Evolutionary conservation across 2,797 vertebrate genomes (phyloP).

Genomic region (Amniataba percoides): DNA sequence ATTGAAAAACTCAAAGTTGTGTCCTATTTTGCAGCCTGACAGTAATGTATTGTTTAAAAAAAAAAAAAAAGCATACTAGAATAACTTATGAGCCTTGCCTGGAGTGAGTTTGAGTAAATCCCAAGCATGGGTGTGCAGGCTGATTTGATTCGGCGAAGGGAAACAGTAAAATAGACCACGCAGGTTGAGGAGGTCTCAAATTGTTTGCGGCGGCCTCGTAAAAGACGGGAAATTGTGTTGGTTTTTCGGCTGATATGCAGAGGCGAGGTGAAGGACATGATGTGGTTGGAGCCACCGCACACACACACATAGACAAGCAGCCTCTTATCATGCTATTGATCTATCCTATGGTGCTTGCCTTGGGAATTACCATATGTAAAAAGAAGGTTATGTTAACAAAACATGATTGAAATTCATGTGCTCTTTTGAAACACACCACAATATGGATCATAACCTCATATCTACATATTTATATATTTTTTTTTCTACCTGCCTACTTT

Average conservation of each 20-base stretch:
- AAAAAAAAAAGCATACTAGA: slow-evolving; percentile 28
- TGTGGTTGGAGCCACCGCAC: slow-evolving; percentile 26
- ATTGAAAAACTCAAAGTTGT: slow-evolving; percentile 28
- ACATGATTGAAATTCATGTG: slow-evolving; percentile 33
- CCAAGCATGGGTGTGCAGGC: slow-evolving; percentile 20
- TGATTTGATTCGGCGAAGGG: slow-evolving; percentile 63
- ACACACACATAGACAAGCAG: slow-evolving; percentile 34
- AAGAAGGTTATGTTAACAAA: slow-evolving; percentile 49
- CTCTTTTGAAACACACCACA: neutral
- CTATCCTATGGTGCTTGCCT: slow-evolving; percentile 30
- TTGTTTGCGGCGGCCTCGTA: slow-evolving; percentile 81
- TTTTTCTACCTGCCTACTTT: neutral
- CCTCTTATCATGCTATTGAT: slow-evolving; percentile 56
- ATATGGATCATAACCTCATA: slow-evolving; percentile 12
- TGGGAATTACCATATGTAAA: slow-evolving; percentile 66
- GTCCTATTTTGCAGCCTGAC: slow-evolving; percentile 53
- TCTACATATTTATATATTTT: neutral
- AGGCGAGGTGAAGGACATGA: slow-evolving; percentile 75
- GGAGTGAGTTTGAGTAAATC: slow-evolving; percentile 54
- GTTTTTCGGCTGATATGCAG: slow-evolving; percentile 65
- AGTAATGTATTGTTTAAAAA: slow-evolving; percentile 50
- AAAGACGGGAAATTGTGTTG: slow-evolving; percentile 81
- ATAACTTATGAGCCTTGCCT: slow-evolving; percentile 64
- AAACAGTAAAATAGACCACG: slow-evolving; percentile 64
- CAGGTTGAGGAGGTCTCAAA: slow-evolving; percentile 77